A percentile compares a stretch with the other conserved stretches of the same genome.
These are phyloP conservation scores for Zosterops pallidus DNA, from an alignment of 2,113 vertebrate species.

Conservation along the genomic window DNA sequence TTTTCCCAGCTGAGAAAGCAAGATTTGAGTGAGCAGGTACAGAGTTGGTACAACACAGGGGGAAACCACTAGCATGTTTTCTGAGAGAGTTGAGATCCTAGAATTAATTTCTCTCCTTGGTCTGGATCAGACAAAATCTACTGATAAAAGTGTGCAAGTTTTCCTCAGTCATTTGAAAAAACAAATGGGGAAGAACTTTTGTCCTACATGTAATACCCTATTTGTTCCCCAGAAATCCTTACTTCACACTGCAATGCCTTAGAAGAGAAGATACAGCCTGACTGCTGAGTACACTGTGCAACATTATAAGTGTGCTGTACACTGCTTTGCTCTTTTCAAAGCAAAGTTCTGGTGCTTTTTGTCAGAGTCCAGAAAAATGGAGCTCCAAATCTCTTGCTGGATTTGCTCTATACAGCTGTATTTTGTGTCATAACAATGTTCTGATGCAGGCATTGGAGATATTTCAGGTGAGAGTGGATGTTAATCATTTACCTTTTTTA, in stretches of 20 bases:
- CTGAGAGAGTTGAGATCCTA: not conserved
- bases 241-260: not conserved
- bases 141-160: not conserved
- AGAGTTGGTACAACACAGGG: not conserved
- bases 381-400: not conserved
- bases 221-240: not conserved
- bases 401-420: not conserved
- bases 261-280: not conserved
- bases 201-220: not conserved
- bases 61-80: not conserved
- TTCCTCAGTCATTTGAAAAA: not conserved
- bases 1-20: not conserved
- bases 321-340: not conserved
- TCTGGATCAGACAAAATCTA: not conserved
- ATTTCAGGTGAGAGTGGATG: not conserved
- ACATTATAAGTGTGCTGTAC: not conserved
- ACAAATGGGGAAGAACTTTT: not conserved
- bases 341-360: not conserved
- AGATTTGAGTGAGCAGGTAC: accelerated
- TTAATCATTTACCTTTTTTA: not conserved
- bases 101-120: not conserved
- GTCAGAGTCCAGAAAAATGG: not conserved
- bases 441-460: not conserved
- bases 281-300: not conserved
- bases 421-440: not conserved